Evolutionary conservation across 1,140 invertebrate genomes (phyloP).

Genomic region (Pogonognathellus flavescens): DNA sequence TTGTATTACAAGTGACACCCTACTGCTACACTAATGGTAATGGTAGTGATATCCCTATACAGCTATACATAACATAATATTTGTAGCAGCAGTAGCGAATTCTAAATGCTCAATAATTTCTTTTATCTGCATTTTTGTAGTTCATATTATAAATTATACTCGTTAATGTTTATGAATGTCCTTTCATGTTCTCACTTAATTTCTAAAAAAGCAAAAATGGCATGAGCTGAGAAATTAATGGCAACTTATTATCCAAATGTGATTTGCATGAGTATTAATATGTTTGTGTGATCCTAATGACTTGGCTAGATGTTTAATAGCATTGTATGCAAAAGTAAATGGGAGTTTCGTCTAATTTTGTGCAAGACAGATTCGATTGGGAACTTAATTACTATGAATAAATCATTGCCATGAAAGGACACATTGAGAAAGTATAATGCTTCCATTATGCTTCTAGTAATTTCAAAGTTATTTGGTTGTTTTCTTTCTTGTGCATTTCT

Average conservation of each 20-base stretch:
- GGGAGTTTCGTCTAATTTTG: neutral
- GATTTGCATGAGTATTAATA: neutral
- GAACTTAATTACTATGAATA: conserved; percentile 48
- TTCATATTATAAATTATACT: too few species aligned
- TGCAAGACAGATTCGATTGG: conserved; percentile 26
- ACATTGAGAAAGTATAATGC: conserved; percentile 37
- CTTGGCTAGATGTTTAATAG: neutral
- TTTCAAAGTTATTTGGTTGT: conserved; percentile 17
- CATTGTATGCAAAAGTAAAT: neutral
- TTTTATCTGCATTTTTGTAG: too few species aligned
- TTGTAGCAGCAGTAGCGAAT: too few species aligned
- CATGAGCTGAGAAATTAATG: conserved; percentile 14
- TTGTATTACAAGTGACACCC: too few species aligned
- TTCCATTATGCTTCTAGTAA: conserved; percentile 15
- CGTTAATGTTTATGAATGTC: too few species aligned
- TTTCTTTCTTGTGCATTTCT: conserved; percentile 18
- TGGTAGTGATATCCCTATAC: too few species aligned
- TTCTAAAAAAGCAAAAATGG: neutral
- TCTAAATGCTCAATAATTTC: too few species aligned
- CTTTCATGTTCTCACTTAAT: too few species aligned
- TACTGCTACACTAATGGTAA: too few species aligned
- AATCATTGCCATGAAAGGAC: conserved; percentile 34
- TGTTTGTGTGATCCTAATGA: conserved; percentile 12
- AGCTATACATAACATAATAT: too few species aligned
- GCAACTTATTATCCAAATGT: neutral